Conservation (phyloP, 2,797 vertebrate genomes). For the Gallinago stenura region DNA sequence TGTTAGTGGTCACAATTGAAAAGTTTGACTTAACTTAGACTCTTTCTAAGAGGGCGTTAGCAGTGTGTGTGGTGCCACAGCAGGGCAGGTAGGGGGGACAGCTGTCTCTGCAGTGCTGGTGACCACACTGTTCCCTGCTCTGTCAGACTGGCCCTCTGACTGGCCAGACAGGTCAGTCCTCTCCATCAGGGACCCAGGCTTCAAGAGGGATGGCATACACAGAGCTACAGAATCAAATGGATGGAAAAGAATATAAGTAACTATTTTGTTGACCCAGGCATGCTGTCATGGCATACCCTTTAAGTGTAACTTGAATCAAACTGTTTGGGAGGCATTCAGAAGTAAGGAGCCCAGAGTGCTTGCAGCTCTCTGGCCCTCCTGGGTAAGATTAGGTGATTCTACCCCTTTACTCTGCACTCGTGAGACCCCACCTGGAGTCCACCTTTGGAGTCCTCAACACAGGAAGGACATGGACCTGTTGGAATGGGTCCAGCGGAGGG, state of each 20-base stretch:
- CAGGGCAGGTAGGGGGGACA: background rate
- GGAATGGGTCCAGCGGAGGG: background rate
- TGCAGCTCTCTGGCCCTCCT: background rate
- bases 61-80: background rate
- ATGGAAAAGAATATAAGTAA: background rate
- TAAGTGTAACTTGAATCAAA: background rate
- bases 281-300: background rate
- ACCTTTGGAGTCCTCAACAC: background rate
- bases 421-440: background rate
- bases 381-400: background rate
- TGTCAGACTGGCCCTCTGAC: background rate
- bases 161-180: background rate
- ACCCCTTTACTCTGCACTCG: background rate
- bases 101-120: background rate
- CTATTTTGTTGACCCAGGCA: background rate
- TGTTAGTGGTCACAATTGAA: background rate
- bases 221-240: background rate
- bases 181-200: background rate
- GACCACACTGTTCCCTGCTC: background rate
- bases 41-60: background rate
- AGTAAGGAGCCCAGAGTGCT: background rate
- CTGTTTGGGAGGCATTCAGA: background rate
- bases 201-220: background rate
- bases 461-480: background rate
- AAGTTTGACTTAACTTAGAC: background rate